Percentiles rank a stretch among this genome's conserved stretches.
phyloP scores from a whole-genome alignment of 2,888 invertebrate genomes.

The Leptodirus hochenwartii region DNA sequence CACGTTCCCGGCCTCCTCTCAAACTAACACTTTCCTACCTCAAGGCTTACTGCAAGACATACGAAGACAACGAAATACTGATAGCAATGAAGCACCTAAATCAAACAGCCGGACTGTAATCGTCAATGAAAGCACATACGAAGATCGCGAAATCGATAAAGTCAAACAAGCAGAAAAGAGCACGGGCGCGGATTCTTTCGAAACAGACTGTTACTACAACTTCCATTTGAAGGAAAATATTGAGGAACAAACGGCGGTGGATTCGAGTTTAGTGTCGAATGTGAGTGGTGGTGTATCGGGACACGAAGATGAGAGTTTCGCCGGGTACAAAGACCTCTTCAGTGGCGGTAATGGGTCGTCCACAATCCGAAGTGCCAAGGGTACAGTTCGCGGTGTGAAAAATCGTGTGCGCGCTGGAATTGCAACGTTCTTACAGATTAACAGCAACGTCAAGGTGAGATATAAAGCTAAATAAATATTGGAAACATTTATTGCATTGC shows the following conservation, averaged over 20 bases:
- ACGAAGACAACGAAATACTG: slow-evolving; percentile 24
- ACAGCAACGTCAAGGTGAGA: slow-evolving; percentile 65
- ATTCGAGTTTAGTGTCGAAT: slow-evolving; percentile 20
- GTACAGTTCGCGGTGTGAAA: slow-evolving; percentile 85
- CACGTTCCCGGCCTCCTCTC: slow-evolving; percentile 10
- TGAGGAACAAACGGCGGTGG: slow-evolving; percentile 29
- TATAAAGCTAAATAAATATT: too few relatives aligned
- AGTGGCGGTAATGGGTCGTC: slow-evolving; percentile 44
- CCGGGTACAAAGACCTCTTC: slow-evolving; percentile 56
- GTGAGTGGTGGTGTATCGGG: slow-evolving; percentile 14
- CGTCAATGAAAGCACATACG: slow-evolving; percentile 11
- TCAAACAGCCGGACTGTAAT: slow-evolving; percentile 4
- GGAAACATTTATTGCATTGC: too few relatives aligned
- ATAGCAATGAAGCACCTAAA: slow-evolving; percentile 9
- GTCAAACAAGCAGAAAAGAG: slow-evolving; percentile 7
- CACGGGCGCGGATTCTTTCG: slow-evolving; percentile 29
- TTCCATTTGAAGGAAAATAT: slow-evolving; percentile 65
- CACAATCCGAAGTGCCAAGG: slow-evolving; percentile 78
- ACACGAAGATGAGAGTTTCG: slow-evolving; percentile 50
- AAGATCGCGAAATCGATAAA: slow-evolving; percentile 10
- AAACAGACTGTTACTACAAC: slow-evolving; percentile 63
- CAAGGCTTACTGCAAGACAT: slow-evolving; percentile 50
- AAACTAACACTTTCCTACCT: slow-evolving; percentile 37
- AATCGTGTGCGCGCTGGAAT: slow-evolving; percentile 89
- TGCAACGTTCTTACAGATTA: slow-evolving; percentile 81